Base-by-base conservation (phyloP, 2,113 vertebrate species). In the Pluvialis apricaria region DNA sequence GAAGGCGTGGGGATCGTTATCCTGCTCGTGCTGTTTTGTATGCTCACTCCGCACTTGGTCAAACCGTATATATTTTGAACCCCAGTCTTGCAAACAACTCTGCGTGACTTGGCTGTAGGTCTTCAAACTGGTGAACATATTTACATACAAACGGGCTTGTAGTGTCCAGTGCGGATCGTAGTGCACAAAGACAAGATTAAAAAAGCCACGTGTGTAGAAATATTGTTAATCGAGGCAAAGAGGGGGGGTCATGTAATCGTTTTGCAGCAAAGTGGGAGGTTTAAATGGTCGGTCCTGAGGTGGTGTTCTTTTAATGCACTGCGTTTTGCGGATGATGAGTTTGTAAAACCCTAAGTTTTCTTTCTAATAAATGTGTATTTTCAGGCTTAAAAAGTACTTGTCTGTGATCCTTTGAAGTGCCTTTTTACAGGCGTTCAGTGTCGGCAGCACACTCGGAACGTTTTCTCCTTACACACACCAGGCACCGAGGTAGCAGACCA, bases 331-430 rank as follows among this genome's bases (percentile, higher is more conserved):
- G 45, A 11, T 7, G 17, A 3, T n/a, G 29, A 61, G 31, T 77
- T 91, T 94, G 84, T 95, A 90, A 95, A 92, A 12, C 5, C 10
- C 0, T 6, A 19, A 20, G 6, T 22, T 82, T 86, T 45, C 32
- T 65, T 89, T 18, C 58, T n/a, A 97, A 95, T 97, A 97, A 96
- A 97, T 2, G 0, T 62, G 13, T 38, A 1, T 72, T 92, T 92
- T n/a, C 31, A 72, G 57, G n/a, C 58, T 11, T 10, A 25, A 86
- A 69, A 61, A 62, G 2, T 17, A 38, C 29, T 91, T 69, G 80
- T 87, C 81, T 91, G 86, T 96, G 70, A 28, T 96, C 78, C 55
- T 96, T 95, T 70, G 45, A 76, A 75, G 31, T 69, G 40, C 21
- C 22, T 91, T 82, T 51, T 61, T 44, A 13, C 7, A 12, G 69